Evolutionary conservation across 2,113 vertebrate genomes (phyloP), one percentile per base, ranked within the genome.

Genomic region (Heterotis niloticus): DNA sequence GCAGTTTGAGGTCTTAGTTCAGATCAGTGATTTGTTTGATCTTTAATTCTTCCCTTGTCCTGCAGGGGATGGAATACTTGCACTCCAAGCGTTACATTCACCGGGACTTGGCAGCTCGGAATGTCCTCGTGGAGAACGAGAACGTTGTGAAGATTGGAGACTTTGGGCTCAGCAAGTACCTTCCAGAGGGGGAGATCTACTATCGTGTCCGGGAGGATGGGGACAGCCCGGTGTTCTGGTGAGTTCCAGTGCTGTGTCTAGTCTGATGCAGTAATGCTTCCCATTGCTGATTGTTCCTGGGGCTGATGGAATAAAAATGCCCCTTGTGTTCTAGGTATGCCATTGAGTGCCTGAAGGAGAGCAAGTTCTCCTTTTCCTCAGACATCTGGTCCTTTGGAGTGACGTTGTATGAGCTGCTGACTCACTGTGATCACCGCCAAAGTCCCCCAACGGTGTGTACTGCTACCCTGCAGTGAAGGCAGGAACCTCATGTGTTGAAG

Each of bases 371-470:
- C 81, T 98, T 94, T 28, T 86, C 92, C 0, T 98, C 97, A 0
- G 97, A 98, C 10, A 89, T 97, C 26, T 98, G 97, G 96, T 96
- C 96, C 0, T 98, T 98, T 4, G 97, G 95, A 0, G 95, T 98
- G 5, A 96, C 95, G 0, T 84, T 98, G 11, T 98, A 97, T 64
- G 97, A 98, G 88, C 93, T 98, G 70, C 86, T 98, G 75, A 98
- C 95, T 0, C 87, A 84, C 82, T 97, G 96, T 65, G 93, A 95
- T 10, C 67, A 82, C 26, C 86, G 79, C 0, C 93, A 92, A 79
- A 95, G 93, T 78, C 96, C 96, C 5, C 96, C 95, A 0, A 67
- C 16, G 34, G 96, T 98, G 90, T 76, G 92, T 81, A 12, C 54
- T 0, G 13, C 9, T 18, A 67, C 14, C 64, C 72, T 17, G 18